Evolutionary conservation across 2,888 invertebrate species (phyloP), one percentile per base, ranked within the genome.

Genomic region (Trachelus stipa): DNA sequence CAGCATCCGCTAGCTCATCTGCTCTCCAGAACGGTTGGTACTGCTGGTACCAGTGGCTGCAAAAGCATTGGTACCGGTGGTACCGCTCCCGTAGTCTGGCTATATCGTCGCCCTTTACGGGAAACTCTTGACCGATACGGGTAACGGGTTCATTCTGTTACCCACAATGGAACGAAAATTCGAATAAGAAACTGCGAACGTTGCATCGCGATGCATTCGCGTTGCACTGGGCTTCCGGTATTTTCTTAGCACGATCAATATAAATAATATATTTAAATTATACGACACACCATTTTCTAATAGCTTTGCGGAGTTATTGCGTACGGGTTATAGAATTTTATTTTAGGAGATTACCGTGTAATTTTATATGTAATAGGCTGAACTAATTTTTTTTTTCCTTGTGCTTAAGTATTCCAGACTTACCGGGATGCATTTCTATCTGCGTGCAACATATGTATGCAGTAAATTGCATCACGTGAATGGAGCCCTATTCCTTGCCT

Each of bases 111-210:
- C 87, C 85, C 83, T 87, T 84, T 87, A 87, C 86, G 86, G 88
- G 83, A 82, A 86, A 82, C 83, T 81, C 81, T 31, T 80, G 79
- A 81, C 85, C 85, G 82, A 88, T 87, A 86, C 86, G 85, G 83
- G 82, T 89, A 89, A 89, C 89, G 89, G 89, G 85, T 88, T 87
- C 84, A 81, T 82, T 85, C 84, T 79, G 76, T 74, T 23, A 76
- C 56, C 23, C 23, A 56, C 56, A 9, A 56, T 56, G 56, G 56
- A 56, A 56, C 23, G 56, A 56, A 56, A 56, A 56, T 56, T 23
- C 56, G 56, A 56, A 56, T 56, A 56, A 56, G 56, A 56, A 56
- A 56, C 23, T 23, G 23, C 23, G 23, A 9, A 23, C 56, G 56
- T 56, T 56, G 56, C 56, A 9, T 56, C 56, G 2, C 0, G 56